These are phyloP conservation scores for Euplexia lucipara DNA, from an alignment of 2,888 invertebrate genomes.

Conservation along the genomic window DNA sequence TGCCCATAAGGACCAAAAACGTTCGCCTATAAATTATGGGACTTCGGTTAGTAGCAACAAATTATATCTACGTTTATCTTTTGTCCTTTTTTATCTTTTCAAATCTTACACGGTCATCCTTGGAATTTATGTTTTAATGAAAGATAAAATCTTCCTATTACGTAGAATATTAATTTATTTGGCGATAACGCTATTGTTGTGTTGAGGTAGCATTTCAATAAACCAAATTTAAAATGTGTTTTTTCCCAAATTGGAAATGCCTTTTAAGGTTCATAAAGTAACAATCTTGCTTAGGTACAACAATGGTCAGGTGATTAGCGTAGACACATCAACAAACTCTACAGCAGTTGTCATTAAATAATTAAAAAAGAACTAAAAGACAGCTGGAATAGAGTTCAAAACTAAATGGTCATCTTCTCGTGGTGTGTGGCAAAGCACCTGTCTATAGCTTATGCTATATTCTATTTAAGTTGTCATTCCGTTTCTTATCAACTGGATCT, in stretches of 20 bases:
- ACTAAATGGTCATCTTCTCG: too few species aligned
- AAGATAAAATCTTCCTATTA: slow-evolving; percentile 49
- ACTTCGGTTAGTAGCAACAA: slow-evolving; percentile 63
- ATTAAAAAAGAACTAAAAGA: too few species aligned
- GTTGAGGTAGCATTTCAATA: slow-evolving; percentile 6
- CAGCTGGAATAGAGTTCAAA: too few species aligned
- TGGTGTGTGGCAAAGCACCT: too few species aligned
- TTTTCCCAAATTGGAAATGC: not conserved
- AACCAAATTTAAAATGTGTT: not conserved
- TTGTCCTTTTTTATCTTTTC: slow-evolving; percentile 71
- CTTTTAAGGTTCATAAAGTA: too few species aligned
- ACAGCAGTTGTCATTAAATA: too few species aligned
- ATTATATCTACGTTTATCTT: slow-evolving; percentile 67
- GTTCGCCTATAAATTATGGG: slow-evolving; percentile 44
- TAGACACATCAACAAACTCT: too few species aligned
- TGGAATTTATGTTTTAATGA: slow-evolving; percentile 65
- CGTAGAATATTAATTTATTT: slow-evolving; percentile 53
- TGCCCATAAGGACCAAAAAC: slow-evolving; percentile 23
- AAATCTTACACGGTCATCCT: slow-evolving; percentile 71
- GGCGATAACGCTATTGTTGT: slow-evolving; percentile 32
- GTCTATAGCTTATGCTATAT: too few species aligned
- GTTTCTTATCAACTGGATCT: too few species aligned
- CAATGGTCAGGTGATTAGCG: too few species aligned
- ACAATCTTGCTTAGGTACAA: too few species aligned
- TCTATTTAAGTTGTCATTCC: too few species aligned